Evolutionary conservation across 1,140 invertebrate species (phyloP), one percentile per base, ranked within the genome.

Genomic region (Nixonia krombeini): DNA sequence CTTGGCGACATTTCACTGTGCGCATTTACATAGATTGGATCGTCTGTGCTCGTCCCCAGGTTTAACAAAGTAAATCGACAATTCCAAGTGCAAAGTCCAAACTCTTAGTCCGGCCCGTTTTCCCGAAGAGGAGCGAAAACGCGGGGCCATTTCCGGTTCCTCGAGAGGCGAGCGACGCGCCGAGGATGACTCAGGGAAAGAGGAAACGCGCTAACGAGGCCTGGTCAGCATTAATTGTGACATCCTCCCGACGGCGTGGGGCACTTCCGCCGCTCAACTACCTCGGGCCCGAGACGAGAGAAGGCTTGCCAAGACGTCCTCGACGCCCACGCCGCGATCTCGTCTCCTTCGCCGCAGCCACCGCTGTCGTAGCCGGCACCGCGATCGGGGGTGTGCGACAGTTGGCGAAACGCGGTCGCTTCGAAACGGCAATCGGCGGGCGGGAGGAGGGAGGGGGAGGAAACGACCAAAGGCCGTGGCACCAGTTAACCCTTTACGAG

Each of bases 181-280:
- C 40, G 62, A 66, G 65, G 72, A 78, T 73, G 77, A 81, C 56
- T 73, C 73, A 76, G 75, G 67, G 33, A 77, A 79, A 82, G 77
- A 83, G 78, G 75, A 84, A 84, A 80, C 69, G 76, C 74, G 70
- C 76, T 82, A 83, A 82, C 74, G 75, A 83, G 74, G 58, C 69
- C 68, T 73, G 79, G 78, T 81, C 82, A 79, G 55, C 74, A 78
- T 78, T 82, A 84, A 83, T 84, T 83, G 81, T 80, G 71, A 78
- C 82, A 84, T 84, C 81, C 82, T 83, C 73, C 71, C 70, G 67
- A 73, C 73, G 74, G 71, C 71, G 70, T 66, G 70, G 68, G 62
- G 59, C 56, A 75, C 77, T 84, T 84, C 81, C 80, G 78, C 76
- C 65, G 70, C 56, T 61, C 70, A 63, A 74, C 64, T 59, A 62